Conservation (phyloP, 2,113 vertebrate genomes). For the Cryptomyrus ogoouensis region DNA sequence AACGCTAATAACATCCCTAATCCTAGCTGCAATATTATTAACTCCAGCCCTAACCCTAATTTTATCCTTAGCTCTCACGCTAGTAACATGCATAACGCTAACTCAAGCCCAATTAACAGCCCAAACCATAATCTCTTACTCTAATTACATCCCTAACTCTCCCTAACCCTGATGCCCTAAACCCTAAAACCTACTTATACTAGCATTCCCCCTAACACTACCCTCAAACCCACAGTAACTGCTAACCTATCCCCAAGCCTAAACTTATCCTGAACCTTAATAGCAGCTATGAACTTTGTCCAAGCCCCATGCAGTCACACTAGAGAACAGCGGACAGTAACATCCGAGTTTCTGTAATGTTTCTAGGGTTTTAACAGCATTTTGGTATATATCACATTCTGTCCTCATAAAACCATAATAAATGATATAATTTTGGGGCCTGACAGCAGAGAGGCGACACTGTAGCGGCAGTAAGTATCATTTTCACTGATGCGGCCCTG, state of each 20-base stretch:
- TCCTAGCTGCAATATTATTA: too few species aligned
- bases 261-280: not conserved
- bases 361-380: too few species aligned
- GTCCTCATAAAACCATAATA: conserved; percentile 1
- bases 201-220: not conserved
- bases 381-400: not conserved
- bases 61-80: not conserved
- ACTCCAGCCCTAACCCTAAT: not conserved
- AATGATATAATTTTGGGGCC: not conserved
- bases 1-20: not conserved
- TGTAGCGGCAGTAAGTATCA: not conserved
- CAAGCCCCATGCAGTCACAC: not conserved
- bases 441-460: not conserved
- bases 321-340: not conserved
- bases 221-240: not conserved
- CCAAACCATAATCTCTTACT: not conserved
- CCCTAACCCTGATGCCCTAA: not conserved
- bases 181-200: not conserved
- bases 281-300: not conserved
- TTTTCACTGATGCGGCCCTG: not conserved
- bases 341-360: not conserved
- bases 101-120: not conserved
- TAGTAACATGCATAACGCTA: not conserved
- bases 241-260: not conserved
- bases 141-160: not conserved